Percentiles rank a stretch among this genome's conserved stretches.
Conservation (phyloP, 2,888 invertebrate genomes). For the Eupsilia transversa region DNA sequence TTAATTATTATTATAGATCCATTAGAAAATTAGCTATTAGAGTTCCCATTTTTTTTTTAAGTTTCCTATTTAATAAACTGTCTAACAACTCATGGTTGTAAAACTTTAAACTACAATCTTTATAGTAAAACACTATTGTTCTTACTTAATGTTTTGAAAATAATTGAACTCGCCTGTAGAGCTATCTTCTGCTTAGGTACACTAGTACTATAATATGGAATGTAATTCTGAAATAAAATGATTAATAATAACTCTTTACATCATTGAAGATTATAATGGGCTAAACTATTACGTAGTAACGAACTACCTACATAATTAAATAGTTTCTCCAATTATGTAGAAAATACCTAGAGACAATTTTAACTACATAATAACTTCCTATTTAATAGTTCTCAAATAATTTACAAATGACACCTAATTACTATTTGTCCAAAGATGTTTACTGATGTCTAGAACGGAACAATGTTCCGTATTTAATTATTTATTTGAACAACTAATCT, state of each 20-base stretch:
- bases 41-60: background rate
- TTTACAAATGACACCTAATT: constrained; percentile 20
- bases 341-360: background rate
- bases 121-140: background rate
- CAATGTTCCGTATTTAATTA: background rate
- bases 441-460: constrained; percentile 14
- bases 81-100: background rate
- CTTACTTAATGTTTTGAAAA: background rate
- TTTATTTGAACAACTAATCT: constrained; percentile 15
- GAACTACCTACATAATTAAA: background rate
- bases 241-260: background rate
- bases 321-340: background rate
- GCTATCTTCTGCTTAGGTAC: background rate
- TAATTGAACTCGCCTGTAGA: background rate
- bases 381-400: background rate
- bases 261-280: background rate
- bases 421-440: constrained; percentile 13
- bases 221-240: too few relatives aligned
- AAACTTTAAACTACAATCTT: too few relatives aligned
- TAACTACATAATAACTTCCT: background rate
- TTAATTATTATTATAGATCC: too few relatives aligned
- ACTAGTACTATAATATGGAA: too few relatives aligned
- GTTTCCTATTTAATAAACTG: background rate
- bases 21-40: background rate
- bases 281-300: background rate